phyloP scores from a whole-genome alignment of 1,140 invertebrate species.

The Drosophila neocordata region DNA sequence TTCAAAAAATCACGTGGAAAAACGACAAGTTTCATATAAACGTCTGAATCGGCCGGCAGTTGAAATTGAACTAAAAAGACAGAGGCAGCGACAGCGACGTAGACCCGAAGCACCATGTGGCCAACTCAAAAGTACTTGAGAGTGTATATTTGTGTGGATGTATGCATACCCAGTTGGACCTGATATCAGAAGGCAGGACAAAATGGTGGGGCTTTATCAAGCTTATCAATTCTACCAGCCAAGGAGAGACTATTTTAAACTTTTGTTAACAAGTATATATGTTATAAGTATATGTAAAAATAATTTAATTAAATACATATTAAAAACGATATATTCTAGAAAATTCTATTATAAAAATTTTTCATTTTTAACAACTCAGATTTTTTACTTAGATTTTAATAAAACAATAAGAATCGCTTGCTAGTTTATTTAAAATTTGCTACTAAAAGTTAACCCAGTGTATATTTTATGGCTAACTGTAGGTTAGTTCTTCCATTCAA shows the following conservation, averaged over 20 bases:
- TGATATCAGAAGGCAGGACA: not conserved
- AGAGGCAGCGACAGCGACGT: conserved; percentile 23
- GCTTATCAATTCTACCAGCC: not conserved
- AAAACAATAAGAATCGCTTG: too few species aligned
- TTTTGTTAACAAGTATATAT: too few species aligned
- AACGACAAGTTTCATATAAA: conserved; percentile 30
- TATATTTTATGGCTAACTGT: too few species aligned
- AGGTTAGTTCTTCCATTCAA: not conserved
- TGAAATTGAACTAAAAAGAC: conserved; percentile 59
- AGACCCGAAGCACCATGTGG: conserved; percentile 45
- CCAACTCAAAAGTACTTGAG: conserved; percentile 26
- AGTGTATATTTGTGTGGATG: conserved; percentile 13
- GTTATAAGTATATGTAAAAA: too few species aligned
- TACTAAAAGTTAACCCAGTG: too few species aligned
- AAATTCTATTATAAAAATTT: not conserved
- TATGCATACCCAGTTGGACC: conserved; percentile 5
- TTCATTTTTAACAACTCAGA: too few species aligned
- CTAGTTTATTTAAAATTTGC: too few species aligned
- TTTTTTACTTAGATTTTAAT: too few species aligned
- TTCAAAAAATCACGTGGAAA: conserved; percentile 55
- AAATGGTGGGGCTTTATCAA: not conserved
- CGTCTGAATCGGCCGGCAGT: conserved; percentile 71
- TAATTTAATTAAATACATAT: too few species aligned
- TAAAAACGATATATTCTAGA: too few species aligned
- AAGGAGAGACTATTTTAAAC: not conserved